Evolutionary conservation across 2,888 invertebrate genomes (phyloP), one percentile per base, ranked within the genome.

Genomic region (Leuctra nigra): DNA sequence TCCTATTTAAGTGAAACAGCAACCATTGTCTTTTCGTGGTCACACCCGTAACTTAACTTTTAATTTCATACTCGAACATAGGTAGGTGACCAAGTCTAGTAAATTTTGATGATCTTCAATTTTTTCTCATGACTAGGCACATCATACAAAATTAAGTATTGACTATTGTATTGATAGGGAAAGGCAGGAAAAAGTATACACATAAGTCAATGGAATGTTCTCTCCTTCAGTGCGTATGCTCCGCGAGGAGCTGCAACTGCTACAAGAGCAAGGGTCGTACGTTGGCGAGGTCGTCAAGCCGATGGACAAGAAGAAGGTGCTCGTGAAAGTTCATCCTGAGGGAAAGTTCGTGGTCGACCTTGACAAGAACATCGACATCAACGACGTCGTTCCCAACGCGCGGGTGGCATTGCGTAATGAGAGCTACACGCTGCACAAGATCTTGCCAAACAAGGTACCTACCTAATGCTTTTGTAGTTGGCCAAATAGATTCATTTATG

Each of bases 221-320:
- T n/a, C n/a, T n/a, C n/a, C n/a, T n/a, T n/a, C 68, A 91, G 98
- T 99, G 44, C 87, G 99, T 29, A 92, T 97, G 92, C 73, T 99
- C 60, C 84, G 98, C 7, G 99, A 99, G 70, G 99, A 99, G 70
- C 77, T 99, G 1, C 97, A 98, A 75, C 79, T 98, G 23, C 77
- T 99, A 11, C 81, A 82, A 65, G 99, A 99, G 69, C 99, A 99
- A 72, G 99, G 99, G 13, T 97, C 97, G 16, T 98, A 99, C 75
- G 99, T 99, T 2, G 99, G 99, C 9, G 99, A 99, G 76, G 98
- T 99, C 3, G 97, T 98, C 0, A 98, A 99, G 70, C 96, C 97
- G 0, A 99, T 99, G 98, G 99, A 99, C 73, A 99, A 99, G 73
- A 99, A 99, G 75, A 99, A 99, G 73, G 98, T 99, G 0, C 79